Evolutionary conservation across 2,888 invertebrate genomes (phyloP).

Genomic region (Abscondita cerata): DNA sequence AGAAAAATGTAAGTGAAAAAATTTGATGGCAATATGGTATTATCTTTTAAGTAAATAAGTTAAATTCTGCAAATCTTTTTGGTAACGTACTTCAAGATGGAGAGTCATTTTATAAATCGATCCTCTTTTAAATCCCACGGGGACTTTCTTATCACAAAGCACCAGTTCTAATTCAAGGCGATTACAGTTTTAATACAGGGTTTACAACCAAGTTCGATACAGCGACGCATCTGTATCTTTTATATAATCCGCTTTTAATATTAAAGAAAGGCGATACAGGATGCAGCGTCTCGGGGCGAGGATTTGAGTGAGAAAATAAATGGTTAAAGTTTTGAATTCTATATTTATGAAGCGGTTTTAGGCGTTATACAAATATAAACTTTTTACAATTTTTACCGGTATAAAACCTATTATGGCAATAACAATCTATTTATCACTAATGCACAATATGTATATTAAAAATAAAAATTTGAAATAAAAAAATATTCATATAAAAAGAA

Average conservation of each 20-base stretch:
- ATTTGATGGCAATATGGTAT: neutral
- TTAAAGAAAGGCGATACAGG: slow-evolving; percentile 41
- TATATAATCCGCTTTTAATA: slow-evolving; percentile 41
- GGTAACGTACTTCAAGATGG: slow-evolving; percentile 11
- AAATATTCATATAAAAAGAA: too few relatives aligned
- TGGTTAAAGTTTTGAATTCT: slow-evolving; percentile 40
- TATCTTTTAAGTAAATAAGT: slow-evolving; percentile 17
- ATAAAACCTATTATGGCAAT: too few relatives aligned
- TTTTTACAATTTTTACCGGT: slow-evolving; percentile 19
- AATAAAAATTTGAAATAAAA: too few relatives aligned
- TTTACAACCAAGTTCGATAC: slow-evolving; percentile 40
- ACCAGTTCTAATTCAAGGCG: slow-evolving; percentile 39
- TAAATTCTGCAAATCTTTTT: slow-evolving; percentile 11
- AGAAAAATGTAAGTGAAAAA: neutral
- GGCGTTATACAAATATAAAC: slow-evolving; percentile 20
- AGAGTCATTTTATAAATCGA: slow-evolving; percentile 21
- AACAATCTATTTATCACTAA: too few relatives aligned
- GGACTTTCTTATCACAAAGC: slow-evolving; percentile 35
- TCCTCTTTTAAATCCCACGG: slow-evolving; percentile 14
- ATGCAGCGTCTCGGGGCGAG: slow-evolving; percentile 35
- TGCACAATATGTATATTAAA: too few relatives aligned
- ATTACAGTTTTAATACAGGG: slow-evolving; percentile 43
- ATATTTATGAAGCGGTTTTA: slow-evolving; percentile 30
- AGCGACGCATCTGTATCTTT: slow-evolving; percentile 40
- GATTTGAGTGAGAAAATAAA: slow-evolving; percentile 41